phyloP scores from a whole-genome alignment of 2,113 vertebrate species.

The Chascanopsetta lugubris region DNA sequence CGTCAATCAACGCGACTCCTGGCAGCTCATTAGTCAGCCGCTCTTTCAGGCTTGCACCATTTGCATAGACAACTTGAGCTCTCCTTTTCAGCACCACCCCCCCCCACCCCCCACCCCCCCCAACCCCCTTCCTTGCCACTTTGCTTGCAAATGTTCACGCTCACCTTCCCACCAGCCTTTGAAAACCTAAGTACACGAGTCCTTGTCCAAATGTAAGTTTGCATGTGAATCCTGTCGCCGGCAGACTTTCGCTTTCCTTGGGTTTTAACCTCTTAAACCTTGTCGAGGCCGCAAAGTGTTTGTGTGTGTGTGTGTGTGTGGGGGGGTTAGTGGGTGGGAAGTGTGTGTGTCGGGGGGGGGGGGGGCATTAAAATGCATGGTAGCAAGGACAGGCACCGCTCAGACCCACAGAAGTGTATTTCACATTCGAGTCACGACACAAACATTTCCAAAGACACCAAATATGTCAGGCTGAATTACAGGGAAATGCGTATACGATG shows the following conservation, averaged over 20 bases:
- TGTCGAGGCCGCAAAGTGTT: background rate
- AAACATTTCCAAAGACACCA: conserved; percentile 36
- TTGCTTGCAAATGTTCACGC: conserved; percentile 47
- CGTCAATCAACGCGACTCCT: conserved; percentile 54
- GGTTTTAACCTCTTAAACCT: conserved; percentile 47
- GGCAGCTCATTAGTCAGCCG: conserved; percentile 62
- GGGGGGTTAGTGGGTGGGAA: conserved; percentile 37
- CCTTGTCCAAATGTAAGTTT: conserved; percentile 39
- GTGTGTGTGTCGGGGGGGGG: no score
- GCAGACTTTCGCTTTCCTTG: conserved; percentile 30
- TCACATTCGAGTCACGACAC: conserved; percentile 48
- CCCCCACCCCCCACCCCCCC: conserved; percentile 15
- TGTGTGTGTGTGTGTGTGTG: no score
- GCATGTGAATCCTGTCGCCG: conserved; percentile 27
- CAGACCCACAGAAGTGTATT: conserved; percentile 24
- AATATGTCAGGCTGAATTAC: conserved; percentile 37
- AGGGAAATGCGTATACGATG: conserved; percentile 2
- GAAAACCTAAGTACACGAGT: conserved; percentile 17
- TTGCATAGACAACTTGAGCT: conserved; percentile 56
- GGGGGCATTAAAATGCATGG: conserved; percentile 52
- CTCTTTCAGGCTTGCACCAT: conserved; percentile 50
- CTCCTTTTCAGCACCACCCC: no score
- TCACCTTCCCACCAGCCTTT: conserved; percentile 45
- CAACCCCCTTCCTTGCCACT: background rate
- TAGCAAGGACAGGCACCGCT: background rate